A percentile compares a stretch with the other conserved stretches of the same genome.
phyloP scores from a whole-genome alignment of 2,888 invertebrate genomes.

The Sarcophaga caerulescens region DNA sequence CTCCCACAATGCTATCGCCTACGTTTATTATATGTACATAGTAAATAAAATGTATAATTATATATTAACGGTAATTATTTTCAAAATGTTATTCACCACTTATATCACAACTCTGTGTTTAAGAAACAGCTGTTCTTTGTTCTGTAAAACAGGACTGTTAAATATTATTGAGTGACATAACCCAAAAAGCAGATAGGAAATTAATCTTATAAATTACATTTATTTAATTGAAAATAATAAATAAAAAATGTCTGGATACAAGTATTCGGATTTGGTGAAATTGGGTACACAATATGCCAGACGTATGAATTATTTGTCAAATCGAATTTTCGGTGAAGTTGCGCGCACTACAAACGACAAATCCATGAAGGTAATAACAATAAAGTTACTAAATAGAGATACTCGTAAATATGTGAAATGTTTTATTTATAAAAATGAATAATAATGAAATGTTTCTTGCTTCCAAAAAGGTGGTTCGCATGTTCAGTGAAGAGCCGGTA shows the following conservation, averaged over 20 bases:
- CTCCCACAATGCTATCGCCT: too few species aligned
- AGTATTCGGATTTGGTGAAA: constrained; percentile 87
- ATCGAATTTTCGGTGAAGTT: constrained; percentile 94
- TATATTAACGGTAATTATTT: too few species aligned
- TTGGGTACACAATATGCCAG: constrained; percentile 89
- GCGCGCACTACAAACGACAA: constrained; percentile 87
- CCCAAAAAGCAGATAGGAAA: constrained; percentile 1
- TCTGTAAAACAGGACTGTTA: background rate
- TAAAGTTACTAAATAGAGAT: background rate
- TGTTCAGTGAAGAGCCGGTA: constrained; percentile 89
- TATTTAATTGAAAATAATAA: background rate
- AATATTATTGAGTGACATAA: constrained; percentile 37
- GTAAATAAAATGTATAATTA: background rate
- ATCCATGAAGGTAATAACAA: constrained; percentile 85
- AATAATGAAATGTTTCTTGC: too few species aligned
- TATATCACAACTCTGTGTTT: background rate
- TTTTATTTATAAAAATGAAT: background rate
- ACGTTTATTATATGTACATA: too few species aligned
- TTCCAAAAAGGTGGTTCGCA: constrained; percentile 82
- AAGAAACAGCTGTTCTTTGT: background rate
- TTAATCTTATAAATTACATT: background rate
- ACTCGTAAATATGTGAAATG: background rate
- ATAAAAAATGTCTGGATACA: constrained; percentile 82
- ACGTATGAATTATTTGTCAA: constrained; percentile 92
- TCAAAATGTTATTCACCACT: background rate